Evolutionary conservation across 2,113 vertebrate species (phyloP).

Genomic region (Vulpes lagopus): DNA sequence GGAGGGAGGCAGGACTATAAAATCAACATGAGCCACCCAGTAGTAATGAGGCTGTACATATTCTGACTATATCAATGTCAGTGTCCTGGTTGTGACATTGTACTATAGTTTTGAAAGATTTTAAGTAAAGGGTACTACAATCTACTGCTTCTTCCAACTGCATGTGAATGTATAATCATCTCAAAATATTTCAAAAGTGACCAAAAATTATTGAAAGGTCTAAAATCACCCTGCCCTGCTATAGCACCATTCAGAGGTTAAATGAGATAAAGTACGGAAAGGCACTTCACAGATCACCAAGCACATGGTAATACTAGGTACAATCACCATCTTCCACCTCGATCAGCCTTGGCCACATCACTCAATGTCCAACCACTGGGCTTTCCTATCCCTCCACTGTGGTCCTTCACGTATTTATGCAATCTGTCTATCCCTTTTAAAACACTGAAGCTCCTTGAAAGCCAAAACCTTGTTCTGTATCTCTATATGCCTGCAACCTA

Average conservation of each 20-base stretch:
- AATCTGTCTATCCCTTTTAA: not conserved
- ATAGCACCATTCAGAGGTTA: not conserved
- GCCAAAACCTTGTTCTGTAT: not conserved
- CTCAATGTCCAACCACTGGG: not conserved
- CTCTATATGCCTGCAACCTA: not conserved
- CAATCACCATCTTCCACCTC: not conserved
- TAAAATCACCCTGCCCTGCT: not conserved
- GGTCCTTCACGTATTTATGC: not conserved
- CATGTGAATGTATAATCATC: not conserved
- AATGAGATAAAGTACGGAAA: not conserved
- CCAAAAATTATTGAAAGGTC: not conserved
- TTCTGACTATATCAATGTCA: not conserved
- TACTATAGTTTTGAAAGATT: not conserved
- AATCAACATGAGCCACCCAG: not conserved
- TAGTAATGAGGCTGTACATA: not conserved
- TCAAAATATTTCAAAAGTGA: not conserved
- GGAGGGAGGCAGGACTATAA: not conserved
- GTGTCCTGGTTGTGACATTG: not conserved
- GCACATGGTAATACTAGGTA: not conserved
- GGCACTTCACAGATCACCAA: not conserved
- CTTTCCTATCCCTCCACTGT: not conserved
- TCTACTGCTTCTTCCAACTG: constrained; percentile 31
- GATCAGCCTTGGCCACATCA: not conserved
- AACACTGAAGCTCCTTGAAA: not conserved
- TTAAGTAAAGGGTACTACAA: not conserved